phyloP scores from a whole-genome alignment of 1,140 invertebrate genomes.

The Caerostris darwini region DNA sequence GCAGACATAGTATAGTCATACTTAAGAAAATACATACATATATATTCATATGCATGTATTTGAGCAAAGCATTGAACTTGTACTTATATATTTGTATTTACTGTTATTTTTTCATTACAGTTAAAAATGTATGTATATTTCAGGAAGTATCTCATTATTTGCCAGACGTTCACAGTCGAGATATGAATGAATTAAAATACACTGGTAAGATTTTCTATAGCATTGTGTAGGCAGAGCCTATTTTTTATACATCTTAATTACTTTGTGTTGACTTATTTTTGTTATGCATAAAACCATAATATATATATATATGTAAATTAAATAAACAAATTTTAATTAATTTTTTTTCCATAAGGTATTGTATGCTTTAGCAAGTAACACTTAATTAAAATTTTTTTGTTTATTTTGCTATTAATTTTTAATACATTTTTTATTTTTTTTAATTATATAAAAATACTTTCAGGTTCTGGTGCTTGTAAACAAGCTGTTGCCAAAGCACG shows the following conservation, averaged over 20 bases:
- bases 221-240: too few relatives aligned
- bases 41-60: too few relatives aligned
- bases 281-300: too few relatives aligned
- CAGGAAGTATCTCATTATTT: conserved; percentile 82
- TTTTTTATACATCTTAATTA: too few relatives aligned
- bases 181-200: conserved; percentile 83
- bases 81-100: too few relatives aligned
- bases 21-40: too few relatives aligned
- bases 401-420: background rate
- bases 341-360: background rate
- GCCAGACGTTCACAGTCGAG: conserved; percentile 83
- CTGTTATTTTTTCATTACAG: background rate
- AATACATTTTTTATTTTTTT: conserved; percentile 16
- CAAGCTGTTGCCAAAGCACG: conserved; percentile 81
- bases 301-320: too few relatives aligned
- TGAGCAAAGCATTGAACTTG: too few relatives aligned
- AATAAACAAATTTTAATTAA: too few relatives aligned
- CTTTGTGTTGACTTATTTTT: too few relatives aligned
- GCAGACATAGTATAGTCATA: too few relatives aligned
- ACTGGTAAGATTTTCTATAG: conserved; percentile 80
- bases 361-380: background rate
- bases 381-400: background rate
- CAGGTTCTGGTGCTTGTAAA: conserved; percentile 81
- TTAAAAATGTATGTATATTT: conserved; percentile 71
- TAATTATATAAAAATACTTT: conserved; percentile 75